Base-by-base conservation (phyloP, 2,888 invertebrate species). In the Tineola bisselliella region DNA sequence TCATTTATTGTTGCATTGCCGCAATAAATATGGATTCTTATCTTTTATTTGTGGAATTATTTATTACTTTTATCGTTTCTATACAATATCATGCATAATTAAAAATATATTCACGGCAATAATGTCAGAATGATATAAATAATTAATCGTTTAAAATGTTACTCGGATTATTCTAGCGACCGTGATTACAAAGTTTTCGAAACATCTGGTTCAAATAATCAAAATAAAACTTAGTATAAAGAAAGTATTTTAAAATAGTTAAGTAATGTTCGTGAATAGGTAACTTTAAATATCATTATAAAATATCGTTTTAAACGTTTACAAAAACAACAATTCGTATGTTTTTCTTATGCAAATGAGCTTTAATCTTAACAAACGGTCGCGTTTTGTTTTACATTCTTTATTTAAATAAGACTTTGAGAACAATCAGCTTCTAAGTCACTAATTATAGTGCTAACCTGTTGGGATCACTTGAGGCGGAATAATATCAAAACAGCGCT, bases 381-480 rank as follows among this genome's bases (percentile, higher is more conserved):
- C 70, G 70, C 17, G 12, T 17, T 48, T 48, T 48, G 48, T 48
- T 15, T 48, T 15, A 48, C 13, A 48, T 43, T 13, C 13, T 12
- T 13, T 12, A n/a, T 43, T 43, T n/a, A 13, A 77, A 69, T 66
- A 68, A 63, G 38, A 61, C 56, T 54, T 19, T 61, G 12, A 43
- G 33, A 13, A 30, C 54, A 61, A 61, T 54, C 13, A 25, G 10
- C n/a, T 5, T 15, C 3, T 25, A 25, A 52, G 18, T 52, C 48
- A 25, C 58, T 62, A 62, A 62, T 82, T 76, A 72, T 67, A 65
- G n/a, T 13, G 25, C 63, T 66, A 67, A 73, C 69, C 70, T 69
- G 70, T 71, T 66, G 69, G 65, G 65, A 70, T 65, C 67, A 73
- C 76, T 71, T 74, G 75, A 73, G 70, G 77, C 77, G 81, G 71